Evolutionary conservation across 1,140 invertebrate species (phyloP).

Genomic region (Papilio polytes): DNA sequence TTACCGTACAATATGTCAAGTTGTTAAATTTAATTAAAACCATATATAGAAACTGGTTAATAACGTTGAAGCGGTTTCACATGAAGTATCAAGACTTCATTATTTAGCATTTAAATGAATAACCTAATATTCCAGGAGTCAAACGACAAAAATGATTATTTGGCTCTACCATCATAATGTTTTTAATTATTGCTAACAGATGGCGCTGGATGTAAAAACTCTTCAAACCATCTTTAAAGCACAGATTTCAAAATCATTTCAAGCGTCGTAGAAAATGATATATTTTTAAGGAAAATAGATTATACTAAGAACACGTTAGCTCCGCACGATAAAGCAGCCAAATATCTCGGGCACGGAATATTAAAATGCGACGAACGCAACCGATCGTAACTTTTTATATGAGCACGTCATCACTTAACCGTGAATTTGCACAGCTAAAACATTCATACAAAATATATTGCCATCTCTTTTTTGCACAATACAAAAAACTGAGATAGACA

Average conservation of each 20-base stretch:
- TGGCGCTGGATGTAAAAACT: background rate
- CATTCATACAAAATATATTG: background rate
- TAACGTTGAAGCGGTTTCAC: background rate
- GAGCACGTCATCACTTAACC: constrained; percentile 47
- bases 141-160: background rate
- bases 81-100: background rate
- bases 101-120: background rate
- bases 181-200: background rate
- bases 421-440: constrained; percentile 40
- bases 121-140: background rate
- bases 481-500: background rate
- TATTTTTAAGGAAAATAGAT: constrained; percentile 33
- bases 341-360: constrained; percentile 42
- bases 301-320: constrained; percentile 37
- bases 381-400: constrained; percentile 64
- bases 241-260: background rate
- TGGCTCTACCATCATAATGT: too few species aligned
- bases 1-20: background rate
- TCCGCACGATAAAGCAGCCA: constrained; percentile 16
- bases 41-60: background rate
- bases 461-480: background rate
- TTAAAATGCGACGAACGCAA: constrained; percentile 55
- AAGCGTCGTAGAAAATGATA: constrained; percentile 17
- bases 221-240: background rate
- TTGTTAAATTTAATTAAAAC: constrained; percentile 7